Conservation (phyloP, 2,888 invertebrate genomes). For the Congeria kusceri region DNA sequence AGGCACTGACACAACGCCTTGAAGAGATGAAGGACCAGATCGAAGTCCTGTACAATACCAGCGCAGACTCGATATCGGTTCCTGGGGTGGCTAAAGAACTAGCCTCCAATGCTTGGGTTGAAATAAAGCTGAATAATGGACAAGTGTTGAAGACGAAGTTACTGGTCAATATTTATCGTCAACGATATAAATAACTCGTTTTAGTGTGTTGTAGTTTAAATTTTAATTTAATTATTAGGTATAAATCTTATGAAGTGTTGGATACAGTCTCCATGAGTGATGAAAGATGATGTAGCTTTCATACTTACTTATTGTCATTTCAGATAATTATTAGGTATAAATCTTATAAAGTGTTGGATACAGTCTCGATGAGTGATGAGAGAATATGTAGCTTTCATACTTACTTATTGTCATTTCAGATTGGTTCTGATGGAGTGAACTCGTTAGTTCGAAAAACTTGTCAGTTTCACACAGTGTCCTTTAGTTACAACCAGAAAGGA, state of each 20-base stretch:
- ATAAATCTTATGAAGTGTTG: no score
- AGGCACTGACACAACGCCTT: conserved; percentile 88
- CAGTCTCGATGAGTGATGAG: no score
- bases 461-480: conserved; percentile 91
- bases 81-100: conserved; percentile 60
- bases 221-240: no score
- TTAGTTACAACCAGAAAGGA: conserved; percentile 95
- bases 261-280: no score
- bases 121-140: conserved; percentile 83
- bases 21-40: conserved; percentile 87
- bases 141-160: conserved; percentile 84
- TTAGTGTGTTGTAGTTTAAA: no score
- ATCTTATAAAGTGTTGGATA: no score
- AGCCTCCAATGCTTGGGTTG: conserved; percentile 78
- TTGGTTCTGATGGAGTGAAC: conserved; percentile 97
- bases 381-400: no score
- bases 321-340: no score
- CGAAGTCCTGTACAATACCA: conserved; percentile 89
- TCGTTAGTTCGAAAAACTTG: conserved; percentile 91
- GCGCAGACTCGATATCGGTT: conserved; percentile 87
- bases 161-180: no score
- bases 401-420: conserved; percentile 87
- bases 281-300: no score
- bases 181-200: no score
- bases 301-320: no score